A percentile compares a stretch with the other conserved stretches of the same genome.
These are phyloP conservation scores for Paedocypris micromegethes DNA, from an alignment of 2,797 vertebrate species.

Conservation along the genomic window DNA sequence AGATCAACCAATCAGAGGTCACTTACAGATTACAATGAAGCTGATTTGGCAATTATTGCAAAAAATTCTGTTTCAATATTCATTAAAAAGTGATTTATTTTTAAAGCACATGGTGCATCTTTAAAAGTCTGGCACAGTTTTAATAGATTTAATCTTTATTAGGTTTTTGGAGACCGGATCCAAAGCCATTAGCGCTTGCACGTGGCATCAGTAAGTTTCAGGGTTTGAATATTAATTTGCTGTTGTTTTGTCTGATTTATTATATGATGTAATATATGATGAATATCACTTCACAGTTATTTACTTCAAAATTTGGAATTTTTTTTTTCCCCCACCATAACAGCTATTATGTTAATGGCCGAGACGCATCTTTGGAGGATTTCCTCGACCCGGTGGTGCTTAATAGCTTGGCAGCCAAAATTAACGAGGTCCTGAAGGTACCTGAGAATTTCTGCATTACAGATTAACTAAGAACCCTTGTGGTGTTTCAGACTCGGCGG, in stretches of 20 bases:
- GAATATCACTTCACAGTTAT: background rate
- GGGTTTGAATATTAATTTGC: background rate
- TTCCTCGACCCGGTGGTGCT: constrained; percentile 83
- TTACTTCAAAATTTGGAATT: background rate
- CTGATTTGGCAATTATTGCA: too few relatives aligned
- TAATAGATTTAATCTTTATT: constrained; percentile 7
- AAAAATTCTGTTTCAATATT: too few relatives aligned
- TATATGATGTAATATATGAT: background rate
- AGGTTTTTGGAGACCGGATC: constrained; percentile 83
- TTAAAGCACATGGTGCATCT: too few relatives aligned
- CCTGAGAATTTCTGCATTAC: background rate
- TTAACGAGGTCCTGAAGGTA: constrained; percentile 75
- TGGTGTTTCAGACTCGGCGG: background rate
- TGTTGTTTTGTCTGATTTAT: background rate
- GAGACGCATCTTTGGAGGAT: constrained; percentile 76
- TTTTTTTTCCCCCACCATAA: background rate
- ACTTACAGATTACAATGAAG: too few relatives aligned
- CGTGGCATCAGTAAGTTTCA: constrained; percentile 92
- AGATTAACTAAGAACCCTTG: background rate
- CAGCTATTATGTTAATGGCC: constrained; percentile 91
- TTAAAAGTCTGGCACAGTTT: background rate
- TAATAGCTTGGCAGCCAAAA: constrained; percentile 72
- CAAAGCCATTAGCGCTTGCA: constrained; percentile 75
- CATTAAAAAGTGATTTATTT: too few relatives aligned
- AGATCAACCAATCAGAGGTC: too few relatives aligned